Evolutionary conservation across 2,888 invertebrate genomes (phyloP).

Genomic region (Glaucopsyche alexis): DNA sequence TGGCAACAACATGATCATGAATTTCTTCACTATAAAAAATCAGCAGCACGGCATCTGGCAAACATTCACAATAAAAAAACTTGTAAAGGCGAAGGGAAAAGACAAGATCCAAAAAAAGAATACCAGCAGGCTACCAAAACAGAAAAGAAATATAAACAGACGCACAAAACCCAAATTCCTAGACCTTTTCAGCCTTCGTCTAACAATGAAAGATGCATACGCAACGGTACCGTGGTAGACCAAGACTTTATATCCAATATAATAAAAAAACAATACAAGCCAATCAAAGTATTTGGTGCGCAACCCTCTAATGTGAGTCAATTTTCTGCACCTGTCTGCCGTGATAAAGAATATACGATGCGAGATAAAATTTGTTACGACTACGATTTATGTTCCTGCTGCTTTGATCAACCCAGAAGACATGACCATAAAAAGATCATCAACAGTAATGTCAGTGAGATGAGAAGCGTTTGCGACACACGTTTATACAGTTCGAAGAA

Average conservation of each 20-base stretch:
- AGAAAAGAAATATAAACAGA: conserved; percentile 43
- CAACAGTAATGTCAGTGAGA: conserved; percentile 49
- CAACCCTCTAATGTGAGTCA: conserved; percentile 61
- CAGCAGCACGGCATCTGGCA: conserved; percentile 46
- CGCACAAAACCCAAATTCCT: conserved; percentile 34
- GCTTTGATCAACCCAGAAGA: conserved; percentile 45
- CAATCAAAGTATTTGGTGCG: conserved; percentile 58
- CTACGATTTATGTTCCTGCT: conserved; percentile 58
- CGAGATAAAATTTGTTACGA: conserved; percentile 50
- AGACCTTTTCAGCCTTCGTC: not conserved
- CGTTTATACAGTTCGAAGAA: conserved; percentile 56
- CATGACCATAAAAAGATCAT: conserved; percentile 38
- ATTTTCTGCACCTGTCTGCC: conserved; percentile 66
- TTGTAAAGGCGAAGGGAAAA: conserved; percentile 39
- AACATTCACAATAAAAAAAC: conserved; percentile 44
- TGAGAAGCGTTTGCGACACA: conserved; percentile 63
- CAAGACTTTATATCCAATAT: conserved; percentile 65
- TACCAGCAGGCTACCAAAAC: conserved; percentile 41
- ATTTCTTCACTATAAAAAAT: conserved; percentile 35
- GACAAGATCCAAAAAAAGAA: conserved; percentile 41
- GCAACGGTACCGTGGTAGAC: conserved; percentile 48
- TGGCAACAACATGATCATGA: conserved; percentile 34
- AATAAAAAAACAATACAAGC: conserved; percentile 64
- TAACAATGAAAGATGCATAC: conserved; percentile 30
- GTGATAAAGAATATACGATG: conserved; percentile 56